Evolutionary conservation across 2,113 vertebrate genomes (phyloP).

Genomic region (Thymallus thymallus): DNA sequence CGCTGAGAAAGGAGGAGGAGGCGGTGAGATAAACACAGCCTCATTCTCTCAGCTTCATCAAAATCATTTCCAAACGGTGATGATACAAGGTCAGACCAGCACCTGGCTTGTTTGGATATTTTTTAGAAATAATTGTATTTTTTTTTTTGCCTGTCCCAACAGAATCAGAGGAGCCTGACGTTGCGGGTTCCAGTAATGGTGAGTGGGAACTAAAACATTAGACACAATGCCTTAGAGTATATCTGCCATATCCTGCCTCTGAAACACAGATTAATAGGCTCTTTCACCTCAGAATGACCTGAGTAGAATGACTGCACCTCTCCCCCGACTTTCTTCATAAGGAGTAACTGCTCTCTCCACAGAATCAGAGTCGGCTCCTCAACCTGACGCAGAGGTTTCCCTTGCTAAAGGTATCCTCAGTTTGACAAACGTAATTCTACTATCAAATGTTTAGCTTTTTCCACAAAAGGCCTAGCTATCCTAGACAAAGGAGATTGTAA

Average conservation of each 20-base stretch:
- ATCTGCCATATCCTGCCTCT: no score
- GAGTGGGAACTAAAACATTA: constrained; percentile 16
- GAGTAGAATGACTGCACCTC: neutral
- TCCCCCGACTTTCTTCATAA: neutral
- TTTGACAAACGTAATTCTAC: no score
- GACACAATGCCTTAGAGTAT: no score
- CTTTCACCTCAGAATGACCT: no score
- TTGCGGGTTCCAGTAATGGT: constrained; percentile 36
- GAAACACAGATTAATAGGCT: no score
- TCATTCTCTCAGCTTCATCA: neutral
- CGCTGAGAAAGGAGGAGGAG: constrained; percentile 28
- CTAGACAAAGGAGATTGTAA: no score
- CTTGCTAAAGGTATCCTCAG: no score
- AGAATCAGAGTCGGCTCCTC: constrained; percentile 17
- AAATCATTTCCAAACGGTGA: neutral
- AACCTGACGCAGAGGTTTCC: constrained; percentile 2
- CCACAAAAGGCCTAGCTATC: no score
- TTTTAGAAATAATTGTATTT: constrained; percentile 4
- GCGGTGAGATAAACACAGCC: neutral
- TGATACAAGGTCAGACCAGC: neutral
- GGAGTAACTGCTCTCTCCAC: neutral
- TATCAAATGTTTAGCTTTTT: no score
- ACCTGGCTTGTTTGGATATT: neutral
- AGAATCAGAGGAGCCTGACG: constrained; percentile 41
- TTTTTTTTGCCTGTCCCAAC: neutral